Evolutionary conservation across 2,888 invertebrate species (phyloP).

Genomic region (Sesia bembeciformis): DNA sequence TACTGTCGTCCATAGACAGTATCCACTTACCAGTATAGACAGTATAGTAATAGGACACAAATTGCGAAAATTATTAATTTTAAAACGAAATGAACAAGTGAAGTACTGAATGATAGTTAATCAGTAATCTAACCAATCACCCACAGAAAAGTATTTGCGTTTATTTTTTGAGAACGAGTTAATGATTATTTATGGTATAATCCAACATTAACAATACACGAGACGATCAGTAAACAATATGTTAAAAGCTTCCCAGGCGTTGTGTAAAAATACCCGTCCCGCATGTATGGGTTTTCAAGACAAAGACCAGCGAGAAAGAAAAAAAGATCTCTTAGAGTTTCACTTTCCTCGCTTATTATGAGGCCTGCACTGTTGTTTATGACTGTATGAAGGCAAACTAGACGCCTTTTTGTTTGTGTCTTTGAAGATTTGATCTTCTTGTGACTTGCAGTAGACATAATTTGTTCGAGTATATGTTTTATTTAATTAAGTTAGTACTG

Average conservation of each 20-base stretch:
- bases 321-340: conserved; percentile 47
- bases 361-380: conserved; percentile 32
- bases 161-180: too few species aligned
- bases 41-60: too few species aligned
- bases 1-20: too few species aligned
- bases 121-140: too few species aligned
- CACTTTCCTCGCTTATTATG: conserved; percentile 46
- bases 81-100: too few species aligned
- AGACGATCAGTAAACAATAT: conserved; percentile 32
- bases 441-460: background rate
- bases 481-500: too few species aligned
- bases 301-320: conserved; percentile 27
- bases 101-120: too few species aligned
- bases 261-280: conserved; percentile 30
- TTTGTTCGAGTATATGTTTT: too few species aligned
- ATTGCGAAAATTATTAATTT: too few species aligned
- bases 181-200: background rate
- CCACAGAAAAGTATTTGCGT: too few species aligned
- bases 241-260: conserved; percentile 40
- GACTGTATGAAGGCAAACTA: conserved; percentile 24
- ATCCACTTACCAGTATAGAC: too few species aligned
- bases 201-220: background rate
- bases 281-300: conserved; percentile 26
- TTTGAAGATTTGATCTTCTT: background rate
- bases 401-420: conserved; percentile 31